Conservation (phyloP, 2,888 invertebrate species). For the Drosophila suboccidentalis region DNA sequence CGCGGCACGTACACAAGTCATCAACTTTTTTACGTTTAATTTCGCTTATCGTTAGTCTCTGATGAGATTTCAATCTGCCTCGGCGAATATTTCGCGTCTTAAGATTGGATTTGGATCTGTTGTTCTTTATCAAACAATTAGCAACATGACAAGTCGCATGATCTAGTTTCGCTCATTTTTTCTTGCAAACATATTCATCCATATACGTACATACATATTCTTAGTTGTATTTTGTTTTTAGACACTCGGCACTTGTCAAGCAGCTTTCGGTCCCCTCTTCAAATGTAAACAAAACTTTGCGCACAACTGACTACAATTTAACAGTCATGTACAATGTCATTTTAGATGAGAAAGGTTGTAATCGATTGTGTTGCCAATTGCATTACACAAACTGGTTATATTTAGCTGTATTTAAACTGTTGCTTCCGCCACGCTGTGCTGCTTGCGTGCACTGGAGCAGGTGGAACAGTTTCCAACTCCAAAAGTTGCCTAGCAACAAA, state of each 20-base stretch:
- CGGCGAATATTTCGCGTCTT: slow-evolving; percentile 6
- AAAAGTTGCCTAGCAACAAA: slow-evolving; percentile 22
- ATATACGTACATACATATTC: neutral
- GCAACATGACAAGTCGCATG: slow-evolving; percentile 41
- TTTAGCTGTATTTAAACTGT: slow-evolving; percentile 22
- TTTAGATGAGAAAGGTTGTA: slow-evolving; percentile 20
- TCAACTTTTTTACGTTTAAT: slow-evolving; percentile 27
- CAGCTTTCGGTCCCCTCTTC: slow-evolving; percentile 9
- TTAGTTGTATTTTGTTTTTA: slow-evolving; percentile 14
- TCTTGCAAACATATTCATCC: neutral
- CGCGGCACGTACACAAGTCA: slow-evolving; percentile 54
- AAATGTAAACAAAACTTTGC: slow-evolving; percentile 31
- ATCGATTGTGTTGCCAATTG: slow-evolving; percentile 1
- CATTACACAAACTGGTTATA: slow-evolving; percentile 1
- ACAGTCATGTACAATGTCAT: slow-evolving; percentile 17
- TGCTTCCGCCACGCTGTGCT: slow-evolving; percentile 1
- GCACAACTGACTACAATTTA: slow-evolving; percentile 21
- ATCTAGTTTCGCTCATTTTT: slow-evolving; percentile 35
- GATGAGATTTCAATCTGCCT: slow-evolving; percentile 32
- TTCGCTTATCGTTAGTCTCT: slow-evolving; percentile 53
- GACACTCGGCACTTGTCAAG: slow-evolving; percentile 14
- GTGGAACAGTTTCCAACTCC: slow-evolving; percentile 23
- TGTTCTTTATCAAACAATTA: slow-evolving; percentile 69
- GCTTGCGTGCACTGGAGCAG: slow-evolving; percentile 22
- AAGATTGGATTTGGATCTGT: slow-evolving; percentile 36